Conservation (phyloP, 30 jellyfish, hydroid and myxozoan genomes). For the Chrysaora quinquecirrha region DNA sequence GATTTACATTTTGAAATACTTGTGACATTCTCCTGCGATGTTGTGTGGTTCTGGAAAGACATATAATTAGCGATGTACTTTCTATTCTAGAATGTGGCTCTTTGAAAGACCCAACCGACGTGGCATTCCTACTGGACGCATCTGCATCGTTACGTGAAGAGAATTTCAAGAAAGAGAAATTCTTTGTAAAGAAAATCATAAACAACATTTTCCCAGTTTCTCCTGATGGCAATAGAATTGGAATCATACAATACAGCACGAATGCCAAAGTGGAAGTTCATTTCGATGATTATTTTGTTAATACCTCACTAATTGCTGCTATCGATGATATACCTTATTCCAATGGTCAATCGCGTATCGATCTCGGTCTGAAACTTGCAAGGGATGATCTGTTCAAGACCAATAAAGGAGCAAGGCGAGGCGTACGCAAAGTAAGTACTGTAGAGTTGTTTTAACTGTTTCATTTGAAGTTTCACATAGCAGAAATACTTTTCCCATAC, state of each 20-base stretch:
- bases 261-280: slow-evolving; percentile 78
- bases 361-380: slow-evolving; percentile 81
- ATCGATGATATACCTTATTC: slow-evolving; percentile 72
- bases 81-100: background rate
- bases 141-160: slow-evolving; percentile 74
- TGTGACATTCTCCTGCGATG: too few relatives aligned
- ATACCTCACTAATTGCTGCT: slow-evolving; percentile 42
- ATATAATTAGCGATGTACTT: too few relatives aligned
- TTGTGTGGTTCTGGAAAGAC: too few relatives aligned
- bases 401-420: slow-evolving; percentile 81
- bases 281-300: slow-evolving; percentile 71
- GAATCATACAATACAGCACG: slow-evolving; percentile 76
- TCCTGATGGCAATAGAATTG: slow-evolving; percentile 77
- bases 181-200: slow-evolving; percentile 71
- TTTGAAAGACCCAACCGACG: slow-evolving; percentile 48
- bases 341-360: slow-evolving; percentile 81
- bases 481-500: too few relatives aligned
- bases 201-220: slow-evolving; percentile 65
- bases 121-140: slow-evolving; percentile 84
- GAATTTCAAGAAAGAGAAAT: slow-evolving; percentile 74
- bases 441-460: background rate
- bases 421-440: slow-evolving; percentile 50
- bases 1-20: too few relatives aligned
- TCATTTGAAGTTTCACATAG: too few relatives aligned
- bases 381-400: slow-evolving; percentile 60